A percentile compares a stretch with the other conserved stretches of the same genome.
Evolutionary conservation across 1,140 invertebrate genomes (phyloP).

Genomic region (Drosophila sulfurigaster): DNA sequence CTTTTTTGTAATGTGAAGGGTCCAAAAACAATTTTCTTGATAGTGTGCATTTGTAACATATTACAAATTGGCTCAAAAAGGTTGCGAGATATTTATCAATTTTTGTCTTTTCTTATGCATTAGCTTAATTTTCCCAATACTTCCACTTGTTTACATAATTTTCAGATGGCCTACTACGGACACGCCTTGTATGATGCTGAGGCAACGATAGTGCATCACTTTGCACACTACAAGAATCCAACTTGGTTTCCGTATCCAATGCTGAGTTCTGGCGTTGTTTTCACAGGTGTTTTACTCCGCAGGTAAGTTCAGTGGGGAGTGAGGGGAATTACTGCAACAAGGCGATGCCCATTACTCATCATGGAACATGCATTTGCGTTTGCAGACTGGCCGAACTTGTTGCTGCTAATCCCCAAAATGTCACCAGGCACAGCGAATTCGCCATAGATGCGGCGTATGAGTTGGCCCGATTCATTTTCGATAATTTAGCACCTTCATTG

Average conservation of each 20-base stretch:
- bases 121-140: no score
- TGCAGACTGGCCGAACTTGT: slow-evolving; percentile 85
- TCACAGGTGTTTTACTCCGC: slow-evolving; percentile 88
- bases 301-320: slow-evolving; percentile 86
- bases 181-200: slow-evolving; percentile 91
- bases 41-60: no score
- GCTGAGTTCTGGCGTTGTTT: slow-evolving; percentile 91
- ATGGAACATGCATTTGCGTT: slow-evolving; percentile 56
- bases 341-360: slow-evolving; percentile 53
- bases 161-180: slow-evolving; percentile 90
- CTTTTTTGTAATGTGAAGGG: no score
- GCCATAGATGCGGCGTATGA: slow-evolving; percentile 95
- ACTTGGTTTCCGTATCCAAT: slow-evolving; percentile 92
- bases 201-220: slow-evolving; percentile 96
- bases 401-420: slow-evolving; percentile 57
- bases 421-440: slow-evolving; percentile 87
- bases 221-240: slow-evolving; percentile 89
- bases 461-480: slow-evolving; percentile 89
- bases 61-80: no score
- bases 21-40: no score
- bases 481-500: slow-evolving; percentile 79
- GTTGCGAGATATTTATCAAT: no score
- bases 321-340: slow-evolving; percentile 53
- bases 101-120: no score
- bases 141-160: slow-evolving; percentile 72